Evolutionary conservation across 1,140 invertebrate species (phyloP).

Genomic region (Helicorthomorpha holstii): DNA sequence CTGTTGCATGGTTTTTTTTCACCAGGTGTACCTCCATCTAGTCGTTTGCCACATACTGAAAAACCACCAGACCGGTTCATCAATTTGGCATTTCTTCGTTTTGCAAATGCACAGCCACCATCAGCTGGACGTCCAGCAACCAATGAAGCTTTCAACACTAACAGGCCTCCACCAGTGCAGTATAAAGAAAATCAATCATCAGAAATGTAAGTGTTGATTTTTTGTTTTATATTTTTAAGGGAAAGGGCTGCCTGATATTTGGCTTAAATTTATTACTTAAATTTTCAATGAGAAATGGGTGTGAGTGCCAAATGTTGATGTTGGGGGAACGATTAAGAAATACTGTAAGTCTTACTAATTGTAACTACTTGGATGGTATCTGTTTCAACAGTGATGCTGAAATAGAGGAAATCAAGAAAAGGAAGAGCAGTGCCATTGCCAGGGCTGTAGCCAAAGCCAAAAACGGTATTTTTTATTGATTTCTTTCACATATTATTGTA

Average conservation of each 20-base stretch:
- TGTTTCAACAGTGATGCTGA: constrained; percentile 74
- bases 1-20: too few relatives aligned
- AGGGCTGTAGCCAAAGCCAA: constrained; percentile 94
- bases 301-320: neutral
- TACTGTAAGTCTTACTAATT: too few relatives aligned
- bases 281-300: too few relatives aligned
- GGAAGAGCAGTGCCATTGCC: constrained; percentile 92
- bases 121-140: constrained; percentile 35
- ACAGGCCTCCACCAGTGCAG: constrained; percentile 16
- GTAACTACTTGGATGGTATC: constrained; percentile 27
- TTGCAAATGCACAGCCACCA: constrained; percentile 42
- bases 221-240: too few relatives aligned
- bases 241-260: too few relatives aligned
- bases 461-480: constrained; percentile 33
- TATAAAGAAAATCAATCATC: constrained; percentile 11
- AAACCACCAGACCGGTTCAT: constrained; percentile 73
- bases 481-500: too few relatives aligned
- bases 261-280: too few relatives aligned
- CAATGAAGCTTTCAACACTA: constrained; percentile 26
- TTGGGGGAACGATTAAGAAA: too few relatives aligned
- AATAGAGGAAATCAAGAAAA: constrained; percentile 95
- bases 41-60: constrained; percentile 23
- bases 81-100: constrained; percentile 87
- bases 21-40: constrained; percentile 27
- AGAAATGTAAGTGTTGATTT: constrained; percentile 2